Evolutionary conservation across 2,888 invertebrate species (phyloP).

Genomic region (Carcina quercana): DNA sequence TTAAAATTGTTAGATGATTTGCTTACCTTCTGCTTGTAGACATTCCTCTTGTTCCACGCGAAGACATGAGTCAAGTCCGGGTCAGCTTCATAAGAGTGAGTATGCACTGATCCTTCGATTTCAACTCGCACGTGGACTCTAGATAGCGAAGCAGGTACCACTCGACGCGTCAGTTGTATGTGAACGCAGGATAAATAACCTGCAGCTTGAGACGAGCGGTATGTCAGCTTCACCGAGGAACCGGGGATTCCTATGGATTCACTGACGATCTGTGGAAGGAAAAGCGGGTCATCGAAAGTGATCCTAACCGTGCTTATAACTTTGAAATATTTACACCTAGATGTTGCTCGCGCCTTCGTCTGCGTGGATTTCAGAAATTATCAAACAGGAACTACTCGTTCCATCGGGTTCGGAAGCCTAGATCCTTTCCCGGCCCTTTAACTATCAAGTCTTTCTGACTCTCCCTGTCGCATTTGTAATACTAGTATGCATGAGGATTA

Average conservation of each 20-base stretch:
- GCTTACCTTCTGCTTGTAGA: slow-evolving; percentile 93
- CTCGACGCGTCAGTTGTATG: slow-evolving; percentile 87
- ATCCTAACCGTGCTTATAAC: too few relatives aligned
- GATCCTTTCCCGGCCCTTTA: too few relatives aligned
- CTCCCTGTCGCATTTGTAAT: too few relatives aligned
- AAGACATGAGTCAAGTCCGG: slow-evolving; percentile 96
- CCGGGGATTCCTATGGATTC: slow-evolving; percentile 96
- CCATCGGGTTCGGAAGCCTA: too few relatives aligned
- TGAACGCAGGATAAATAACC: slow-evolving; percentile 96
- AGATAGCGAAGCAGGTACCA: slow-evolving; percentile 86
- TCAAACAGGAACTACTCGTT: too few relatives aligned
- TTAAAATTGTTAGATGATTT: slow-evolving; percentile 1
- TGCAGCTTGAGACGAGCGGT: slow-evolving; percentile 95
- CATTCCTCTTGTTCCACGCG: slow-evolving; percentile 98
- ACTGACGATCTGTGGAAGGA: slow-evolving; percentile 87
- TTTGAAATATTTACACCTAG: too few relatives aligned
- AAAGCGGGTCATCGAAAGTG: neutral
- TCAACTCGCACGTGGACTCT: slow-evolving; percentile 94
- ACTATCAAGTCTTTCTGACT: too few relatives aligned
- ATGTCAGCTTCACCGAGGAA: slow-evolving; percentile 93
- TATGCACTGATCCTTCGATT: slow-evolving; percentile 94
- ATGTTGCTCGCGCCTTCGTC: too few relatives aligned
- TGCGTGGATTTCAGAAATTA: too few relatives aligned
- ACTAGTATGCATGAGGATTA: too few relatives aligned
- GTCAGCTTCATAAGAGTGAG: slow-evolving; percentile 96